These are phyloP conservation scores for Brachypterus glaber DNA, from an alignment of 2,888 invertebrate genomes.

Conservation along the genomic window DNA sequence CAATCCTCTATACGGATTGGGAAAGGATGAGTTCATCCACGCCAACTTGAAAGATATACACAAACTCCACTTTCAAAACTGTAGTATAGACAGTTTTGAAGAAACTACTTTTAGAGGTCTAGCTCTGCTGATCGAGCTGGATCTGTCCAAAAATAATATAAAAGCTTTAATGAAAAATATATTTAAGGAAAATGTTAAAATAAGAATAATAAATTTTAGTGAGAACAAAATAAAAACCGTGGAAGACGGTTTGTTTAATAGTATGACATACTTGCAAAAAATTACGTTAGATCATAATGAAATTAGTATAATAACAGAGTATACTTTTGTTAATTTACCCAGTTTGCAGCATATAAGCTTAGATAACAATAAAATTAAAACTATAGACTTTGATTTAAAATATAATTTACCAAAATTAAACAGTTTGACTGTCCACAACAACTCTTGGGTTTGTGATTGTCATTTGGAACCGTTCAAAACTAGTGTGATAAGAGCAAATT, in stretches of 20 bases:
- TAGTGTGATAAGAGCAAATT: constrained; percentile 61
- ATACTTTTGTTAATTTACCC: constrained; percentile 45
- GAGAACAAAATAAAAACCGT: constrained; percentile 65
- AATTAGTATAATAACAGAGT: constrained; percentile 57
- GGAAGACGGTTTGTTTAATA: constrained; percentile 65
- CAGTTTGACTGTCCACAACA: constrained; percentile 66
- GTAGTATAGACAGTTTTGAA: constrained; percentile 63
- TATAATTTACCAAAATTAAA: constrained; percentile 56
- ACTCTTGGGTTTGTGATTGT: constrained; percentile 87
- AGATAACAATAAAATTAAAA: constrained; percentile 63
- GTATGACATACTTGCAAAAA: constrained; percentile 62
- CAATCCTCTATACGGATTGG: constrained; percentile 58
- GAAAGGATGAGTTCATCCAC: constrained; percentile 56
- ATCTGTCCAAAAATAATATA: constrained; percentile 67
- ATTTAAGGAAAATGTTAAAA: constrained; percentile 59
- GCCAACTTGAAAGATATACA: constrained; percentile 70
- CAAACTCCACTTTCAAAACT: constrained; percentile 65
- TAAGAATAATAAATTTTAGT: constrained; percentile 64
- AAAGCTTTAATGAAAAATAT: constrained; percentile 56
- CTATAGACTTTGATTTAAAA: constrained; percentile 54
- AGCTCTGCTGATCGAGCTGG: constrained; percentile 70
- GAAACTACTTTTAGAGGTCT: constrained; percentile 67
- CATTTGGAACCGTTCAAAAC: constrained; percentile 68
- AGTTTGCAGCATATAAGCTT: constrained; percentile 59
- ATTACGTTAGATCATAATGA: constrained; percentile 70